Conservation (phyloP, 1,140 invertebrate species). For the Trichonephila clavata region DNA sequence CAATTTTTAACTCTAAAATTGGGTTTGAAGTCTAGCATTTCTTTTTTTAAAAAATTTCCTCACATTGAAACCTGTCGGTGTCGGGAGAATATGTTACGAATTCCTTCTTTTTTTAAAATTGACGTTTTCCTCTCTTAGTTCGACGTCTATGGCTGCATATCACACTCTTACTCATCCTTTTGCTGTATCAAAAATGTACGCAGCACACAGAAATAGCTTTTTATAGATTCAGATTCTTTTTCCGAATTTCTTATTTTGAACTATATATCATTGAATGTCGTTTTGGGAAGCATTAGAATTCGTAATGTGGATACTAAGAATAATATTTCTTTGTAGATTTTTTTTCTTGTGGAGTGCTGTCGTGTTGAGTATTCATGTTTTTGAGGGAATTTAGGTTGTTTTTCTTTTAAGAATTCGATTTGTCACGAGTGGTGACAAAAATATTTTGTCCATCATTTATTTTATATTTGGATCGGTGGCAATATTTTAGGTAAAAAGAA, state of each 20-base stretch:
- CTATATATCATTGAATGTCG: slow-evolving; percentile 5
- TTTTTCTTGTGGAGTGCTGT: neutral
- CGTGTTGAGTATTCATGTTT: neutral
- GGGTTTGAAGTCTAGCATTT: too few relatives aligned
- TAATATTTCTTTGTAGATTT: neutral
- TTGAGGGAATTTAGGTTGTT: neutral
- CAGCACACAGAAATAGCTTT: neutral
- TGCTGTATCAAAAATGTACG: neutral
- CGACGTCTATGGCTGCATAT: neutral
- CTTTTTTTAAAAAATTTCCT: too few relatives aligned
- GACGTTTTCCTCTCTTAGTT: neutral
- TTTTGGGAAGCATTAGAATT: neutral
- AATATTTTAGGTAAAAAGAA: too few relatives aligned
- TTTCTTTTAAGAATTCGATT: slow-evolving; percentile 6
- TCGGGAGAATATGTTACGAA: neutral
- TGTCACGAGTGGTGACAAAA: neutral
- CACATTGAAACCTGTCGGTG: neutral
- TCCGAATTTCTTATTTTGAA: neutral
- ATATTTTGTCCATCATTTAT: neutral
- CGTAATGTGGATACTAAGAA: neutral
- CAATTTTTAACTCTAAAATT: too few relatives aligned
- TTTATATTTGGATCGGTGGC: too few relatives aligned
- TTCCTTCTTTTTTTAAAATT: neutral
- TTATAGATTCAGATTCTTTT: slow-evolving; percentile 15
- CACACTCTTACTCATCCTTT: too few relatives aligned